These are phyloP conservation scores for Sphaerophoria rueppellii DNA, from an alignment of 2,888 invertebrate species.

Conservation along the genomic window DNA sequence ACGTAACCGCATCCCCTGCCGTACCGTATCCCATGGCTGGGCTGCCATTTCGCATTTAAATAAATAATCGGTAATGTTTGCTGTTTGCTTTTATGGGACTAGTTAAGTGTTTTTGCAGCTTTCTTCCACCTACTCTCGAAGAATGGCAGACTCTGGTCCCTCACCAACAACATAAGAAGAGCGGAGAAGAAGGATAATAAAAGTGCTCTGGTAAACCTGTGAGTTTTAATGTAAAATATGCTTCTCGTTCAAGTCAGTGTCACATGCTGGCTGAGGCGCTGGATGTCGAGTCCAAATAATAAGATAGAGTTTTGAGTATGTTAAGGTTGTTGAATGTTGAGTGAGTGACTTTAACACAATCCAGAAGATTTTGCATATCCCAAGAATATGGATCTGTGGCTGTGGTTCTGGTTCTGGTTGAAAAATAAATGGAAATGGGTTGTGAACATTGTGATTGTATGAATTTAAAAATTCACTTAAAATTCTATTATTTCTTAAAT, in stretches of 20 bases:
- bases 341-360: constrained; percentile 3
- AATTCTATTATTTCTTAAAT: constrained; percentile 30
- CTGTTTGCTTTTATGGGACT: constrained; percentile 70
- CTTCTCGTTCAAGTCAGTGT: constrained; percentile 18
- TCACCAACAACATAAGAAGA: too few species aligned
- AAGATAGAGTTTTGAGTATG: background rate
- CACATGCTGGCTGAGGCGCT: too few species aligned
- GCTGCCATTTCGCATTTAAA: constrained; percentile 71
- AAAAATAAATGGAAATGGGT: background rate
- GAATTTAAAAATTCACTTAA: constrained; percentile 26
- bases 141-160: too few species aligned
- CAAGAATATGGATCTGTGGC: background rate
- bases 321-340: background rate
- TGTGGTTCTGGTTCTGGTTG: too few species aligned
- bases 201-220: constrained; percentile 67
- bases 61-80: constrained; percentile 73
- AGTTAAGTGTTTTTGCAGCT: constrained; percentile 69
- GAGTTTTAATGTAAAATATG: constrained; percentile 65
- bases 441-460: background rate
- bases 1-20: constrained; percentile 46
- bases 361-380: background rate
- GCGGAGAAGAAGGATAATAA: constrained; percentile 53
- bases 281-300: constrained; percentile 47
- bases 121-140: constrained; percentile 36
- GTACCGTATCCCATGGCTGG: constrained; percentile 32